Percentiles rank a stretch among this genome's conserved stretches.
These are phyloP conservation scores for Lepus timidus DNA, from an alignment of 2,113 vertebrate species.

Conservation along the genomic window DNA sequence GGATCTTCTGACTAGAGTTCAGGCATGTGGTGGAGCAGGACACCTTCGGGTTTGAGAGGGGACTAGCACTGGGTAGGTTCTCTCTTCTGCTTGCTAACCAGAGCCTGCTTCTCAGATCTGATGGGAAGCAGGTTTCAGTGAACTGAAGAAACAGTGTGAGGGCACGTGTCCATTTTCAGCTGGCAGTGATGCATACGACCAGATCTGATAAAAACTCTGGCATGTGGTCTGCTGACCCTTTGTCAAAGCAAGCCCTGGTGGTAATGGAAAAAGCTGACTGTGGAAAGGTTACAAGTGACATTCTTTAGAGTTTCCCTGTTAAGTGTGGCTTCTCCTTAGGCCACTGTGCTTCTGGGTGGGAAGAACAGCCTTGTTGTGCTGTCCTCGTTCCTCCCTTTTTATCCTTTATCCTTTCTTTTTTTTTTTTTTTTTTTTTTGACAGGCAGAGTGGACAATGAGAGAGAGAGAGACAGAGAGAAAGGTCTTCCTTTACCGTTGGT, in stretches of 20 bases:
- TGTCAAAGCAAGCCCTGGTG: background rate
- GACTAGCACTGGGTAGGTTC: background rate
- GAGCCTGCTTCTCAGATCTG: conserved; percentile 52
- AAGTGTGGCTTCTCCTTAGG: background rate
- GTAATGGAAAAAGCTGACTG: background rate
- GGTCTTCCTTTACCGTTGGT: too few relatives aligned
- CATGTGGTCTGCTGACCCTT: background rate
- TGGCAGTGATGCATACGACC: background rate
- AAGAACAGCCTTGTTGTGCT: background rate
- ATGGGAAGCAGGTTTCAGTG: conserved; percentile 63
- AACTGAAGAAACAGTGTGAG: background rate
- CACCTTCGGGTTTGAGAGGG: background rate
- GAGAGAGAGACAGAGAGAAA: too few relatives aligned
- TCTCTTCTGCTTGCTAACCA: conserved; percentile 4
- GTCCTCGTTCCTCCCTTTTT: background rate
- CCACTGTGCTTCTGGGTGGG: background rate
- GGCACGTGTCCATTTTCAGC: background rate
- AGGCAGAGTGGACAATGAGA: too few relatives aligned
- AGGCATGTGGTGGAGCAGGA: conserved; percentile 20
- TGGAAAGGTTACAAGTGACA: background rate
- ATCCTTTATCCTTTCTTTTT: background rate
- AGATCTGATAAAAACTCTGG: background rate
- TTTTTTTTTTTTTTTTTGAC: too few relatives aligned
- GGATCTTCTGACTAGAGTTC: background rate
- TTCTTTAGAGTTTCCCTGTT: background rate